Conservation (phyloP, 2,113 vertebrate genomes). For the Cepphus grylle region DNA sequence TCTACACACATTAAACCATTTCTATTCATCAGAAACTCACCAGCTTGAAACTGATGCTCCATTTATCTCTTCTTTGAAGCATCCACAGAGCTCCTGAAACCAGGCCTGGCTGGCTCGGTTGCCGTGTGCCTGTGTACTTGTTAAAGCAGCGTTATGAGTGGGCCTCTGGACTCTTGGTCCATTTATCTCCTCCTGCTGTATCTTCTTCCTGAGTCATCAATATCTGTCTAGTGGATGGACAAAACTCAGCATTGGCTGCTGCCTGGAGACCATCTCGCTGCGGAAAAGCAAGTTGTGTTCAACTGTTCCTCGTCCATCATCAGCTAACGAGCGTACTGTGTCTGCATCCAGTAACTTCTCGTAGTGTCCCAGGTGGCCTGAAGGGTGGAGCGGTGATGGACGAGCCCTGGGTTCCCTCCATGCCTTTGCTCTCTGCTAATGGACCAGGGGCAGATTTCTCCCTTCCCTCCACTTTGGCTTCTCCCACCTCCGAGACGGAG, state of each 20-base stretch:
- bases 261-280: neutral
- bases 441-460: neutral
- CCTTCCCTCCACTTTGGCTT: neutral
- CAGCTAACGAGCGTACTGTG: fast-evolving
- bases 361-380: fast-evolving
- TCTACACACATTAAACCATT: neutral
- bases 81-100: neutral
- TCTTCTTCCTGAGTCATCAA: neutral
- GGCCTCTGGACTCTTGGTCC: neutral
- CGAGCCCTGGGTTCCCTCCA: neutral
- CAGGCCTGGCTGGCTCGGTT: neutral
- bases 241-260: neutral
- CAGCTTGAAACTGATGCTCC: neutral
- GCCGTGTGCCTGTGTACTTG: neutral
- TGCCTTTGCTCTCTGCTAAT: neutral
- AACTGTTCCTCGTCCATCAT: neutral
- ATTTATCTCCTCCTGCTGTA: neutral
- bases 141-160: neutral
- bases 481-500: neutral
- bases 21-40: neutral
- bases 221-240: neutral
- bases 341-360: neutral
- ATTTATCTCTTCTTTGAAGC: neutral
- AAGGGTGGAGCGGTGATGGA: neutral
- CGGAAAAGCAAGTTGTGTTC: neutral